Conservation (phyloP, 2,797 vertebrate species). For the Sebastes trivittatus region DNA sequence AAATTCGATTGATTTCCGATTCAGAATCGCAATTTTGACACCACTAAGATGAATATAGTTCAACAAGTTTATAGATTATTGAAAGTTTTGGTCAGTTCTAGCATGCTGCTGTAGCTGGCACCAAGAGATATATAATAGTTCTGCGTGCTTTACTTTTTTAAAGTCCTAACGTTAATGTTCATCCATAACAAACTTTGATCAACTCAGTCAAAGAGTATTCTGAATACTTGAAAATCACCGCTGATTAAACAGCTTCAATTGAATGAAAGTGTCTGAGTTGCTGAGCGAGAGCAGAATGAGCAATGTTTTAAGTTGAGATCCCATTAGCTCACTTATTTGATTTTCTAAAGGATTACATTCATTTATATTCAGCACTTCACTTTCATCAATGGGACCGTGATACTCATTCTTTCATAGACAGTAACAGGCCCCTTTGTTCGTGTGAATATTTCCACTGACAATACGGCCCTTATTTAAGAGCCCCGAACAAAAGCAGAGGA, state of each 20-base stretch:
- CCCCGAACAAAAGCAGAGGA: slow-evolving; percentile 63
- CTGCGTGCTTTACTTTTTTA: neutral
- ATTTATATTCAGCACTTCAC: slow-evolving; percentile 60
- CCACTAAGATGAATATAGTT: neutral
- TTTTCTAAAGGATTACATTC: slow-evolving; percentile 58
- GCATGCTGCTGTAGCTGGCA: neutral
- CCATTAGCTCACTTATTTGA: slow-evolving; percentile 69
- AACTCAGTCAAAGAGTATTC: neutral
- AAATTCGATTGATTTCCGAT: too few species aligned
- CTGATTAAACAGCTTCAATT: slow-evolving; percentile 18
- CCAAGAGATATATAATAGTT: neutral
- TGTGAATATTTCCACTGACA: slow-evolving; percentile 50
- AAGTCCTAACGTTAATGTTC: neutral
- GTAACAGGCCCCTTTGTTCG: slow-evolving; percentile 52
- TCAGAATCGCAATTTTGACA: too few species aligned
- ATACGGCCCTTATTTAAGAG: slow-evolving; percentile 54
- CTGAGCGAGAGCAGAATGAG: slow-evolving; percentile 36
- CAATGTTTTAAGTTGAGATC: slow-evolving; percentile 52
- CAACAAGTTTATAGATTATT: neutral
- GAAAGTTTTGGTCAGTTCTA: neutral
- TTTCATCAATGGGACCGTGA: slow-evolving; percentile 56
- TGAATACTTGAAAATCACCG: neutral
- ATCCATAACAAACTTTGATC: neutral
- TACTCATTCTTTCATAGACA: slow-evolving; percentile 64
- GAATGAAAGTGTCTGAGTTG: neutral